Conservation (phyloP, 2,797 vertebrate species). For the Schizopygopsis malacanthus region DNA sequence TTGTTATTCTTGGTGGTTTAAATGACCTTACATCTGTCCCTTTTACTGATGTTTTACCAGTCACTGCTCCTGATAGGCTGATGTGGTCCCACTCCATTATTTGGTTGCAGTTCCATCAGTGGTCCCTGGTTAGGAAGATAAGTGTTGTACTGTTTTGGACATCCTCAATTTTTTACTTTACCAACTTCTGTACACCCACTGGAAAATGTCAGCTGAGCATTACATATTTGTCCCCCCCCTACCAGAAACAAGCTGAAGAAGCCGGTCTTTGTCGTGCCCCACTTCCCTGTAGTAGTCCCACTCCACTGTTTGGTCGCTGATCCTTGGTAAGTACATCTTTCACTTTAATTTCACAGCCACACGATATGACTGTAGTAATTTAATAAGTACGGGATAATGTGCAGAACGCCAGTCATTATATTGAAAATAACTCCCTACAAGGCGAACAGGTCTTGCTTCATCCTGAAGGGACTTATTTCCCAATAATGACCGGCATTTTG, state of each 20-base stretch:
- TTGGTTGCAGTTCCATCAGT: neutral
- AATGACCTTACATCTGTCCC: neutral
- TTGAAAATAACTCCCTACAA: neutral
- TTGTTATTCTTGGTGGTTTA: neutral
- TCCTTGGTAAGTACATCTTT: slow-evolving; percentile 10
- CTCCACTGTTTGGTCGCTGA: neutral
- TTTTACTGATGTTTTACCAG: neutral
- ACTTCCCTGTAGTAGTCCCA: too few species aligned
- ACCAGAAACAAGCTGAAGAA: neutral
- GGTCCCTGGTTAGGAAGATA: too few species aligned
- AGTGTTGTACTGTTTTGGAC: neutral
- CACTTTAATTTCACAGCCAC: neutral
- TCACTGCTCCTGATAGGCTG: neutral
- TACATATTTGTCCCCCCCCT: neutral
- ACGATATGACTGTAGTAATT: neutral
- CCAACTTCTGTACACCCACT: slow-evolving; percentile 3
- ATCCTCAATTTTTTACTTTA: neutral
- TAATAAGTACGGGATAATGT: neutral
- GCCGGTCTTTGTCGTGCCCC: too few species aligned
- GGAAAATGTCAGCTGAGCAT: slow-evolving; percentile 15
- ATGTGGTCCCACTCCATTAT: slow-evolving; percentile 14
- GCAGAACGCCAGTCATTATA: neutral
- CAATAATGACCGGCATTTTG: neutral
- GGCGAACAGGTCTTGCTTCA: neutral
- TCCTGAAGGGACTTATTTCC: neutral